Percentiles rank a stretch among this genome's conserved stretches.
phyloP scores from a whole-genome alignment of 2,113 vertebrate species.

The Carettochelys insculpta region DNA sequence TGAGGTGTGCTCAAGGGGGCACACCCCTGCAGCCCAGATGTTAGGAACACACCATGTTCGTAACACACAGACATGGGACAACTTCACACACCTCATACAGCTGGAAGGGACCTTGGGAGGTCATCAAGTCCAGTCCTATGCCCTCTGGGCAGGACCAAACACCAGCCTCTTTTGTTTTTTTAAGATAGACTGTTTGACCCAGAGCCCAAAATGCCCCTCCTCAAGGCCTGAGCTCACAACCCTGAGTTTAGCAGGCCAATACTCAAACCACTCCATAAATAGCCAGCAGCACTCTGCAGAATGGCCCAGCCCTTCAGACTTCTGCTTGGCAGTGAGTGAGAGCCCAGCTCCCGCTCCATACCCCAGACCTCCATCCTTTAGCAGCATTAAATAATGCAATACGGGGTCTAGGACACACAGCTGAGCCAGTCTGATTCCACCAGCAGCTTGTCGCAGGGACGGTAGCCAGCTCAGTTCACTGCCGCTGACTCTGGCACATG shows the following conservation, averaged over 20 bases:
- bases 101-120: no score
- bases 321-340: background rate
- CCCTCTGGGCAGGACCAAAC: no score
- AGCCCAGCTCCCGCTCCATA: background rate
- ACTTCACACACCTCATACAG: no score
- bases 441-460: no score
- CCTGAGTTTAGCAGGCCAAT: no score
- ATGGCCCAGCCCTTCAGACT: background rate
- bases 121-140: no score
- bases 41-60: background rate
- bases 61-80: background rate
- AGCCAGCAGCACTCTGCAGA: background rate
- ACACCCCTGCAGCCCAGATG: background rate
- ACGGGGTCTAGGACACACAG: background rate
- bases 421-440: background rate
- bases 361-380: background rate
- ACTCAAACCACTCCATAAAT: no score
- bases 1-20: no score
- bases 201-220: no score
- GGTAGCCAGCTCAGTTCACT: background rate
- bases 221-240: no score
- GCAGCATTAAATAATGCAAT: background rate
- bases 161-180: no score
- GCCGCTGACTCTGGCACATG: background rate
- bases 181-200: no score